Evolutionary conservation across 2,113 vertebrate species (phyloP).

Genomic region (Sinocyclocheilus grahami): DNA sequence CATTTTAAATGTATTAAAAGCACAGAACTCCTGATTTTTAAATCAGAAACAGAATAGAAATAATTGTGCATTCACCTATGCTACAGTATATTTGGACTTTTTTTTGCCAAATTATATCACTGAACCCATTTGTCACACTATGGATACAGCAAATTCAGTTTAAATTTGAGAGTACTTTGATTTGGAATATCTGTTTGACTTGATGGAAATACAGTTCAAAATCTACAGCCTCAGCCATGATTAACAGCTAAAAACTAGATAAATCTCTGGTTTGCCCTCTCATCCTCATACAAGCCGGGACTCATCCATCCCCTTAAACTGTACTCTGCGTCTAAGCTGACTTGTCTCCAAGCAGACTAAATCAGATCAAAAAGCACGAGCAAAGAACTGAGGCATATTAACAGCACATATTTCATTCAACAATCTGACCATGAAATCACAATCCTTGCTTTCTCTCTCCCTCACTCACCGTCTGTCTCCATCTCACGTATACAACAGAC

Average conservation of each 20-base stretch:
- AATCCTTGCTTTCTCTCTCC: not conserved
- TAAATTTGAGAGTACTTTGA: not conserved
- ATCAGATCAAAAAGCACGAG: constrained; percentile 64
- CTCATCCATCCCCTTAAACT: constrained; percentile 49
- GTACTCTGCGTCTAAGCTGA: constrained; percentile 50
- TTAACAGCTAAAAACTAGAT: constrained; percentile 34
- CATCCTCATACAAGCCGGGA: constrained; percentile 18
- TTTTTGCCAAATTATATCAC: not conserved
- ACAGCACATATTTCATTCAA: constrained; percentile 65
- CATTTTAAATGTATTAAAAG: too few species aligned
- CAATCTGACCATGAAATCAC: constrained; percentile 4
- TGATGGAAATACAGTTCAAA: not conserved
- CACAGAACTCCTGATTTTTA: too few species aligned
- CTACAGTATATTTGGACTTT: not conserved
- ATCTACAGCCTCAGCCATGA: not conserved
- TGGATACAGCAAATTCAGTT: not conserved
- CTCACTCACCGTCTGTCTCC: not conserved
- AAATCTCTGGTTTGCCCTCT: constrained; percentile 28
- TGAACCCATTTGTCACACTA: too few species aligned
- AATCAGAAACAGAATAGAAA: not conserved
- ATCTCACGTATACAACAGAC: constrained; percentile 17
- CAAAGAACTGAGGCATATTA: constrained; percentile 64
- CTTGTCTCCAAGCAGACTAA: constrained; percentile 61
- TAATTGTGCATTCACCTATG: not conserved
- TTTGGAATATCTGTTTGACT: not conserved